phyloP scores from a whole-genome alignment of 2,113 vertebrate species.

The Pontoporia blainvillei region DNA sequence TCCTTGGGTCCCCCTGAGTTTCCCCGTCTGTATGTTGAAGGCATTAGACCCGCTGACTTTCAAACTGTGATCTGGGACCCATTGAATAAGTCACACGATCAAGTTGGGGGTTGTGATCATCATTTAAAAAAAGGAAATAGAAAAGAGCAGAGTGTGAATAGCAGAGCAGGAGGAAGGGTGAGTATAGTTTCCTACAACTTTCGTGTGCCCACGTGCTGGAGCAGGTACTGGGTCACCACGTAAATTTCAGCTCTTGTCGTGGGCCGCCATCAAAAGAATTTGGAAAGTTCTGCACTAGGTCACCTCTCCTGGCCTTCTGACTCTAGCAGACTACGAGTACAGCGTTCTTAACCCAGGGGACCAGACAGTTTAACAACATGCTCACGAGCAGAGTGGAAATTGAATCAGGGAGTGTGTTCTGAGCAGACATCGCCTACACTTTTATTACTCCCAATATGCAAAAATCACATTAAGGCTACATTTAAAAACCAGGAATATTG shows the following conservation, averaged over 20 bases:
- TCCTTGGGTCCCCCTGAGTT: background rate
- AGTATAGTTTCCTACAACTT: background rate
- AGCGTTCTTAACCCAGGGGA: background rate
- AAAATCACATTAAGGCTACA: conserved; percentile 25
- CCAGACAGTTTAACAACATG: background rate
- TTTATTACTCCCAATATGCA: conserved; percentile 56
- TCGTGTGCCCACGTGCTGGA: fast-evolving
- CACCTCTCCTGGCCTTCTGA: background rate
- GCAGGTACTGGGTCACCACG: background rate
- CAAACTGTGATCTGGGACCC: background rate
- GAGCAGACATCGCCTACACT: conserved; percentile 26
- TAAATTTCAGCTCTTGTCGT: fast-evolving
- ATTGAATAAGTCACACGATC: background rate
- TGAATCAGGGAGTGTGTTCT: conserved; percentile 6
- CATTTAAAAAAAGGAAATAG: background rate
- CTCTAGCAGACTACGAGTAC: fast-evolving
- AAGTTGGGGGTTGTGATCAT: background rate
- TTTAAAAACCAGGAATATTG: background rate
- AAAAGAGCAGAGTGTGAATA: background rate
- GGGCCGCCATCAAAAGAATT: background rate
- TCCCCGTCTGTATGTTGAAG: background rate
- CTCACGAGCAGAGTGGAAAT: conserved; percentile 16
- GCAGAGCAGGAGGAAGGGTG: fast-evolving
- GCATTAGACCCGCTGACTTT: background rate
- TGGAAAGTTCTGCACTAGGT: background rate